Base-by-base conservation (phyloP, 2,113 vertebrate species). In the Eulemur macaco region DNA sequence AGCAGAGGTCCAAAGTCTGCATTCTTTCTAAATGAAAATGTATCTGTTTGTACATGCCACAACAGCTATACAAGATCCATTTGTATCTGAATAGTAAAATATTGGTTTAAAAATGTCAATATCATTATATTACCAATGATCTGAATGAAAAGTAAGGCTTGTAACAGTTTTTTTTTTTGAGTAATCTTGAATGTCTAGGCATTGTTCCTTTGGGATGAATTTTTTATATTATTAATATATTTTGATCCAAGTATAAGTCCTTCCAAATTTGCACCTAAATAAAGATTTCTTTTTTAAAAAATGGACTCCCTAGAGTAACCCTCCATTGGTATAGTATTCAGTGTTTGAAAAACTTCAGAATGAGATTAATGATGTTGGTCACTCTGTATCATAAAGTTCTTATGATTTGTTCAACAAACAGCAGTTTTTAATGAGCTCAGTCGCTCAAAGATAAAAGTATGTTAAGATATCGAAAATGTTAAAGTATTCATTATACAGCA, bases 341-440 rank as follows among this genome's bases (percentile, higher is more conserved):
- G 52, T 91, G 71, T 96, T 96, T 56, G 11, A 50, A 88, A 95
- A 97, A 80, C 64, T 89, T 87, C 86, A 91, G 76, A 42, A 95
- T 94, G 88, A 86, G 93, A 74, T 97, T 96, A 97, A 97, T 37
- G 69, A 96, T 91, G 47, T 89, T 60, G 31, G 86, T 95, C 88
- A 96, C 58, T 93, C 52, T 93, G 69, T 89, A 63, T 93, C 95
- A 97, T 97, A 97, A 96, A 97, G 50, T 97, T 97, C 86, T 97
- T 91, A 96, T 83, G 86, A 91, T 97, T 89, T 97, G 23, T 87
- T 96, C 96, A 96, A 77, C 66, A 94, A 94, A 91, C 42, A 96
- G 45, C 60, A 97, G n/a, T 87, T 95, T 96, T 95, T 97, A 97
- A 98, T 96, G 95, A 97, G 95, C 74, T 96, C 37, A 73, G 66